These are phyloP conservation scores for Scolanthus callimorphus DNA, from an alignment of 92 coral and sea anemone species.

Conservation along the genomic window DNA sequence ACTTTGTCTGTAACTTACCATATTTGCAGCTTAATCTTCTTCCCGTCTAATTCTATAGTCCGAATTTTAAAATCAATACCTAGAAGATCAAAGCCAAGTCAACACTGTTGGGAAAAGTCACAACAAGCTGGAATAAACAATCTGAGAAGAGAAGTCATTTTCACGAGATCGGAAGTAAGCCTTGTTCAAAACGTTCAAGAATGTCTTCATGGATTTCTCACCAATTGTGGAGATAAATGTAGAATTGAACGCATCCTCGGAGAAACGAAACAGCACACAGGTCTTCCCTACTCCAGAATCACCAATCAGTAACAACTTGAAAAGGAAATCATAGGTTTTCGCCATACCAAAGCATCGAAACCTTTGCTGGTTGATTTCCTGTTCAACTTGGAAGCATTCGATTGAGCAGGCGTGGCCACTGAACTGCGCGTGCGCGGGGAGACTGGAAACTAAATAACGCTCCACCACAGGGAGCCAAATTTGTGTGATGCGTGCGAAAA, in stretches of 20 bases:
- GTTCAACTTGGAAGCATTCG: constrained; percentile 17
- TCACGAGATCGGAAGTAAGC: neutral
- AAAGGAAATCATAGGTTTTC: constrained; percentile 99
- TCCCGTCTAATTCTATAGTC: constrained; percentile 95
- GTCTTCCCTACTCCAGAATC: constrained; percentile 99
- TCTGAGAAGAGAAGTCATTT: no score
- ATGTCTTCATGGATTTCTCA: constrained; percentile 18
- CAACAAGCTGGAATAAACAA: no score
- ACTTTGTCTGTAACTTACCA: no score
- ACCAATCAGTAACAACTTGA: constrained; percentile 91
- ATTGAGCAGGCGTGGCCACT: constrained; percentile 93
- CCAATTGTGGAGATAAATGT: constrained; percentile 99
- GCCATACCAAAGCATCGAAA: constrained; percentile 71
- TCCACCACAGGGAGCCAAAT: neutral
- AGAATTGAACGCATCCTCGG: constrained; percentile 98
- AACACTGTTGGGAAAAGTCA: no score
- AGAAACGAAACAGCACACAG: constrained; percentile 83
- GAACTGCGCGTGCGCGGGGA: constrained; percentile 33
- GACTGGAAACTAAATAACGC: constrained; percentile 3
- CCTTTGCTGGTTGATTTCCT: constrained; percentile 5
- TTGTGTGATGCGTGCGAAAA: no score
- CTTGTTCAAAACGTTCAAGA: neutral
- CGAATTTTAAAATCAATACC: constrained; percentile 99
- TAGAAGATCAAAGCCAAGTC: constrained; percentile 11
- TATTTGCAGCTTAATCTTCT: constrained; percentile 96